Base-by-base conservation (phyloP, 2,888 invertebrate genomes). In the Trimorus sp. region DNA sequence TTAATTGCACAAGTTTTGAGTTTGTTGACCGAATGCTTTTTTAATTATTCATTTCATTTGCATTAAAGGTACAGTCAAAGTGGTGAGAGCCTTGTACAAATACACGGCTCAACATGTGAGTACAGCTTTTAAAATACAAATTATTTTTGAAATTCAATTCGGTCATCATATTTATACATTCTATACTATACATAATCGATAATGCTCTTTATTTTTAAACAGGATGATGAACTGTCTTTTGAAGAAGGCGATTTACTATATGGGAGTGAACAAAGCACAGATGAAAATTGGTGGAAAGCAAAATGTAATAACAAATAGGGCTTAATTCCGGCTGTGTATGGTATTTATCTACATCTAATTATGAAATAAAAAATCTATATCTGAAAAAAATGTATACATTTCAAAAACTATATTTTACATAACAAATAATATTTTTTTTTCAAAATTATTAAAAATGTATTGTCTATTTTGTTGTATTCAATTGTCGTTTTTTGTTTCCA, bases 171-270 rank as follows among this genome's bases (percentile, higher is more conserved):
- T 26, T 26, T 26, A 26, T 26, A 26, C 26, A 26, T 26, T 26
- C 26, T 26, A 26, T 49, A 36, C 36, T 36, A 9, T 36, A 26
- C 49, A 49, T 49, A 45, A 45, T 45, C 12, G 11, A 45, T 45
- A 45, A 45, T 45, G 45, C 45, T 45, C 6, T 42, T 58, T 45
- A 51, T 71, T 53, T 74, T 66, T 48, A 12, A 59, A 70, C 85
- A 94, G 93, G 89, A 90, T 26, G 94, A 94, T 90, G 95, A 95
- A 88, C 88, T 95, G 80, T 93, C 94, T 3, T 94, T 95, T 89
- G 93, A 93, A 73, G 95, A 95, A 90, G 95, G 94, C 14, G 94
- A 95, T 73, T 69, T 93, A 48, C 88, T 94, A n/a, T 94, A 94
- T 86, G 93, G 94, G 14, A 89, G 92, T 53, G 94, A 94, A 84